Evolutionary conservation across 2,888 invertebrate genomes (phyloP).

Genomic region (Belgica antarctica): DNA sequence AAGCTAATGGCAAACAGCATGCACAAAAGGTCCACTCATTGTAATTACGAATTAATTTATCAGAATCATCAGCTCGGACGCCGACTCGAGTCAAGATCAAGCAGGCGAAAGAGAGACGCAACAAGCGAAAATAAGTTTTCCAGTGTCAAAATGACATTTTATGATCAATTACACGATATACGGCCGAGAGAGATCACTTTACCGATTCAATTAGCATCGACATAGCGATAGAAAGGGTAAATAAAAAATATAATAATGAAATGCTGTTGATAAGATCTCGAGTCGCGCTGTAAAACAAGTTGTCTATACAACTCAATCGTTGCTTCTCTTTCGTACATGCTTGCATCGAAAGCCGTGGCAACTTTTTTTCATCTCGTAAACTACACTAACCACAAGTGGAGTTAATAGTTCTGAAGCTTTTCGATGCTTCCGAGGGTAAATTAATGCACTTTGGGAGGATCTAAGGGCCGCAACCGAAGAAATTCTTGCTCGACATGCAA

Average conservation of each 20-base stretch:
- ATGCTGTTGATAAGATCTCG: constrained; percentile 14
- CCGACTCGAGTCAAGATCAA: background rate
- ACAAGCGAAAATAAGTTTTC: too few species aligned
- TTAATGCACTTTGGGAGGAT: too few species aligned
- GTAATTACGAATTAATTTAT: background rate
- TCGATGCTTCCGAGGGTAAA: background rate
- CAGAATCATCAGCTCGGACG: too few species aligned
- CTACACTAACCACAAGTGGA: background rate
- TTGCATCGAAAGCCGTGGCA: too few species aligned
- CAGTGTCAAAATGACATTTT: background rate
- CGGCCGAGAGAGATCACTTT: constrained; percentile 21
- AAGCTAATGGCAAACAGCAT: too few species aligned
- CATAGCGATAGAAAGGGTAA: background rate
- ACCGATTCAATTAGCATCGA: background rate
- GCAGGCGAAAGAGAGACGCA: background rate
- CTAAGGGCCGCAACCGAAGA: too few species aligned
- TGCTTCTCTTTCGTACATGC: too few species aligned
- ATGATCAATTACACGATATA: constrained; percentile 15
- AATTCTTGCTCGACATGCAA: too few species aligned
- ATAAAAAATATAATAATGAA: background rate
- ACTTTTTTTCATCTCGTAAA: background rate
- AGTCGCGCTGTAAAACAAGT: background rate
- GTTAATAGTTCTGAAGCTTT: background rate
- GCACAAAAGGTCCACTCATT: too few species aligned
- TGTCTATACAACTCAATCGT: too few species aligned